Percentiles rank a stretch among this genome's conserved stretches.
Evolutionary conservation across 2,797 vertebrate genomes (phyloP).

Genomic region (Petrocephalus sullivani): DNA sequence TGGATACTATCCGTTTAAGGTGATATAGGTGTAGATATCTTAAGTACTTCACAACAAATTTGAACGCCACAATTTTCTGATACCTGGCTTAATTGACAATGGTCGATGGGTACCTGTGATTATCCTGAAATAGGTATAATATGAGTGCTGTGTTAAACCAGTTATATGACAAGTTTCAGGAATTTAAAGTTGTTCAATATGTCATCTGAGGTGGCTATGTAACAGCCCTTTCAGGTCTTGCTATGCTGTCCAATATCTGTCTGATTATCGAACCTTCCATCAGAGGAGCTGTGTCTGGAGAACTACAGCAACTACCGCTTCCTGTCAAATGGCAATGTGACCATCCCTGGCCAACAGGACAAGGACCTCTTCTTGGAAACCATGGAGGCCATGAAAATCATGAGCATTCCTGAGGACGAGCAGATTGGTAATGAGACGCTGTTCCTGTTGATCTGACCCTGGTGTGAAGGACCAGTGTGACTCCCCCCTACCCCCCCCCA

Average conservation of each 20-base stretch:
- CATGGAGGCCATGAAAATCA: slow-evolving; percentile 79
- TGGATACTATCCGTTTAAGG: neutral
- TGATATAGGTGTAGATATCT: neutral
- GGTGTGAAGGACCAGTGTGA: neutral
- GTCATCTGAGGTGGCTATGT: neutral
- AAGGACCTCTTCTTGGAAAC: slow-evolving; percentile 79
- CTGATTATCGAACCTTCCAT: slow-evolving; percentile 18
- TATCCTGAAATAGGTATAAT: neutral
- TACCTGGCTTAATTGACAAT: neutral
- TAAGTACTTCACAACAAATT: neutral
- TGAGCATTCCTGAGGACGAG: slow-evolving; percentile 80
- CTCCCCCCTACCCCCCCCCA: neutral
- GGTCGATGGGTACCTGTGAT: neutral
- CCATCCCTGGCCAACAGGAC: slow-evolving; percentile 77
- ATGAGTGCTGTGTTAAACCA: neutral
- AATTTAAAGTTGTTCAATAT: neutral
- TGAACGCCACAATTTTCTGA: neutral
- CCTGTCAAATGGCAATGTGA: slow-evolving; percentile 78
- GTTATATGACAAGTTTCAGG: neutral
- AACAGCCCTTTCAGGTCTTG: neutral
- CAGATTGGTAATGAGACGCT: slow-evolving; percentile 61
- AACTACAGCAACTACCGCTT: slow-evolving; percentile 80
- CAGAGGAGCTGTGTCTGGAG: slow-evolving; percentile 74
- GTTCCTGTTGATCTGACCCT: neutral
- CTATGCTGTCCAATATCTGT: neutral